phyloP scores from a whole-genome alignment of 2,888 invertebrate genomes.

The Digitonthophagus gazella region DNA sequence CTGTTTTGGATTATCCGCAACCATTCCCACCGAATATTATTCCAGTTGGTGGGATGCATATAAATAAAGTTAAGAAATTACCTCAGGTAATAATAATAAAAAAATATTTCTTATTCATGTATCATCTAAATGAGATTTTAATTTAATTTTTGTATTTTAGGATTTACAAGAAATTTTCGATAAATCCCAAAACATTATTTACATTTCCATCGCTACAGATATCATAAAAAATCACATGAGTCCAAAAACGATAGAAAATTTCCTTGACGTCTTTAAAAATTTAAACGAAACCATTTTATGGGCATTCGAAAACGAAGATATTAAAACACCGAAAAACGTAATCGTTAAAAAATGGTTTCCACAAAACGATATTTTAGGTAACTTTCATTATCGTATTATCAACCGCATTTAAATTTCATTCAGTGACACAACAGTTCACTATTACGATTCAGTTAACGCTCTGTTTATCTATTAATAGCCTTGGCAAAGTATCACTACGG shows the following conservation, averaged over 20 bases:
- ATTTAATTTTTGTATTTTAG: slow-evolving; percentile 13
- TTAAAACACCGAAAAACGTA: slow-evolving; percentile 43
- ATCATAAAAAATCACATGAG: slow-evolving; percentile 37
- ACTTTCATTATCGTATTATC: too few species aligned
- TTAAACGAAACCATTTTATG: slow-evolving; percentile 45
- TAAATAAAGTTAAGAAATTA: slow-evolving; percentile 36
- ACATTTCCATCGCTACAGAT: slow-evolving; percentile 46
- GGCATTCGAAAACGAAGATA: slow-evolving; percentile 42
- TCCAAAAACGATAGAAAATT: slow-evolving; percentile 31
- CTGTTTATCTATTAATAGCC: not conserved
- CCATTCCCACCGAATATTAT: slow-evolving; percentile 46
- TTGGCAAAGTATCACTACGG: not conserved
- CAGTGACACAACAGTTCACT: too few species aligned
- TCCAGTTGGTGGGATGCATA: slow-evolving; percentile 46
- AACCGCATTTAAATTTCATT: too few species aligned
- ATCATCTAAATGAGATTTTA: not conserved
- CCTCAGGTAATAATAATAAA: slow-evolving; percentile 36
- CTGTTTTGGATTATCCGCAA: slow-evolving; percentile 40
- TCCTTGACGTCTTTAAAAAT: slow-evolving; percentile 42
- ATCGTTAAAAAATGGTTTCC: slow-evolving; percentile 44
- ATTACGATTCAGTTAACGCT: too few species aligned
- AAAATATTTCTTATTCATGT: not conserved
- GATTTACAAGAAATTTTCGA: slow-evolving; percentile 36
- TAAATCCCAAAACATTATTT: slow-evolving; percentile 42
- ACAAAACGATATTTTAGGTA: slow-evolving; percentile 47